Evolutionary conservation across 2,888 invertebrate species (phyloP), one percentile per base, ranked within the genome.

Genomic region (Caenorhabditis sp.): DNA sequence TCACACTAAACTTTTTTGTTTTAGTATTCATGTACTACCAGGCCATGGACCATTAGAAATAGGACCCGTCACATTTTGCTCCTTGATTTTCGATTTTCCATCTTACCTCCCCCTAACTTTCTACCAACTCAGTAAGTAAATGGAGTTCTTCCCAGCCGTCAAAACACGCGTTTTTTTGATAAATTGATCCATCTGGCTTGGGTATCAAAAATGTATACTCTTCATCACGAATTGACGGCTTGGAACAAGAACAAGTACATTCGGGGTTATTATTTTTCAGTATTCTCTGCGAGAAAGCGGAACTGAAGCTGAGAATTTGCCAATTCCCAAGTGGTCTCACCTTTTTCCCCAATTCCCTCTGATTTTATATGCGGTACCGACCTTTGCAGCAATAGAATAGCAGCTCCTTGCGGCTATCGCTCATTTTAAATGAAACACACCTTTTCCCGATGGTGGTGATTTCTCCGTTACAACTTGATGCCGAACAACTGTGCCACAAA

Each of bases 151-250:
- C 32, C 32, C 32, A 32, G 5, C 47, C 47, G 47, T 47, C 47
- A 47, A 47, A 47, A 47, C 47, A 47, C n/a, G 47, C 18, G 18
- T 47, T 35, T 68, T n/a, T 80, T 68, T 80, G 80, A 72, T 80
- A 80, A 70, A 79, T 79, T 79, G 70, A 79, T 55, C 78, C 51
- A 18, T 24, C 18, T 26, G 58, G 37, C 35, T 55, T 15, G 65
- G 51, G 64, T 79, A 79, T 79, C 78, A 71, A 71, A 79, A 70
- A 79, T 79, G 78, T 70, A 79, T 76, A 67, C 76, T 60, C 60
- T 51, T 76, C 76, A 67, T 61, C 76, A 65, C 50, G 65, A 37
- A 51, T 28, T 55, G 64, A 56, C 58, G 37, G 35, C 20, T 53
- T 24, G 40, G 40, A 26, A 67, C 22, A 47, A 58, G 53, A 40